Conservation (phyloP, 2,113 vertebrate genomes). For the Oryzias curvinotus region DNA sequence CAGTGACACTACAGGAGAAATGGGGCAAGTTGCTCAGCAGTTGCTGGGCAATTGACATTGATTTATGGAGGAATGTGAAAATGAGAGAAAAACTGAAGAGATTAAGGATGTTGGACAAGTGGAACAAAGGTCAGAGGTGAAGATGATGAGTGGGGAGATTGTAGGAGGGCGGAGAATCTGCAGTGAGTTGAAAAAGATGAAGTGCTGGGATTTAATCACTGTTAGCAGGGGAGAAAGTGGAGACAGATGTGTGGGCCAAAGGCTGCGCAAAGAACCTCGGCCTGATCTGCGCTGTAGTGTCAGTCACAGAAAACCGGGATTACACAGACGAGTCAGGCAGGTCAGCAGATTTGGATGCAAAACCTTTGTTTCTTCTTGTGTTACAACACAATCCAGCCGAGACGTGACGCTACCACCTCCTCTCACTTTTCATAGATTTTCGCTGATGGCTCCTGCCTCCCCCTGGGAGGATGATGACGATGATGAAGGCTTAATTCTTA, state of each 20-base stretch:
- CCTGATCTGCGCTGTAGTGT: not conserved
- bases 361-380: not conserved
- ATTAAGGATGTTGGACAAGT: constrained; percentile 36
- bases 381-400: not conserved
- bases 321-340: not conserved
- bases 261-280: constrained; percentile 22
- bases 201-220: constrained; percentile 51
- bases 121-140: constrained; percentile 23
- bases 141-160: constrained; percentile 8
- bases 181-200: constrained; percentile 44
- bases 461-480: constrained; percentile 16
- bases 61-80: constrained; percentile 14
- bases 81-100: constrained; percentile 13
- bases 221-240: constrained; percentile 13
- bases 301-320: constrained; percentile 1
- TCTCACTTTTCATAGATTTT: not conserved
- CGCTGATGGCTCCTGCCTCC: not conserved
- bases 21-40: not conserved
- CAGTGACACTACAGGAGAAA: not conserved
- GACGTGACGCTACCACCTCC: not conserved
- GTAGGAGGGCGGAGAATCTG: constrained; percentile 3
- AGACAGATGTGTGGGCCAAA: constrained; percentile 55
- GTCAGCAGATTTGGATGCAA: not conserved
- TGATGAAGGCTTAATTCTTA: constrained; percentile 33
- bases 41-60: not conserved